These are phyloP conservation scores for Ursus arctos DNA, from an alignment of 2,113 vertebrate genomes.

Conservation along the genomic window DNA sequence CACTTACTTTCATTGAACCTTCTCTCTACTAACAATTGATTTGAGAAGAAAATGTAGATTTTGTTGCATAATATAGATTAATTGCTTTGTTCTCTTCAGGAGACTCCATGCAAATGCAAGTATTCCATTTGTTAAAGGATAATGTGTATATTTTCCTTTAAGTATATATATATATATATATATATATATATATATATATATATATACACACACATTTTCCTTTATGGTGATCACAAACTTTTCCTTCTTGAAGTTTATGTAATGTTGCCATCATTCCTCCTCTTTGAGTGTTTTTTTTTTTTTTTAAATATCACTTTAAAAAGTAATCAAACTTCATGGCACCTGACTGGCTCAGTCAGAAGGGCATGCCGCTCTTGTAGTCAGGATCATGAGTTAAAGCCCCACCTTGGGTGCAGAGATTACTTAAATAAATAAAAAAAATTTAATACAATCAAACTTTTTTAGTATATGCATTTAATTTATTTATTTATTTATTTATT, in stretches of 20 bases:
- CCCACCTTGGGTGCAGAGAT: not conserved
- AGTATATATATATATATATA: no score
- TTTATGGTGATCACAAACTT: not conserved
- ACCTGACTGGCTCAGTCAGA: not conserved
- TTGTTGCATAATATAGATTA: not conserved
- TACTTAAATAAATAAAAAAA: not conserved
- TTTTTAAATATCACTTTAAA: not conserved
- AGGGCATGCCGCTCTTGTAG: not conserved
- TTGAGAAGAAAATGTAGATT: slow-evolving; percentile 53
- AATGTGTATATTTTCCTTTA: not conserved
- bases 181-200: not conserved
- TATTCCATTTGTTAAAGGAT: not conserved
- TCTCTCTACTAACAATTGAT: not conserved
- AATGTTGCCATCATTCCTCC: not conserved
- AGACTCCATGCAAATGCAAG: not conserved
- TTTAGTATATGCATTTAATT: not conserved
- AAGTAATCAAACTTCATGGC: not conserved
- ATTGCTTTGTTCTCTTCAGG: slow-evolving; percentile 6
- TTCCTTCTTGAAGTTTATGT: not conserved
- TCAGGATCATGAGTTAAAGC: not conserved
- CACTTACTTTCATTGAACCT: not conserved
- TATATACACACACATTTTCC: not conserved
- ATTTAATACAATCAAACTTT: not conserved
- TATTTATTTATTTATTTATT: no score
- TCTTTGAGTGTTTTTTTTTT: not conserved